Conservation (phyloP, 92 coral and sea anemone species). For the Zoanthus sansibaricus region DNA sequence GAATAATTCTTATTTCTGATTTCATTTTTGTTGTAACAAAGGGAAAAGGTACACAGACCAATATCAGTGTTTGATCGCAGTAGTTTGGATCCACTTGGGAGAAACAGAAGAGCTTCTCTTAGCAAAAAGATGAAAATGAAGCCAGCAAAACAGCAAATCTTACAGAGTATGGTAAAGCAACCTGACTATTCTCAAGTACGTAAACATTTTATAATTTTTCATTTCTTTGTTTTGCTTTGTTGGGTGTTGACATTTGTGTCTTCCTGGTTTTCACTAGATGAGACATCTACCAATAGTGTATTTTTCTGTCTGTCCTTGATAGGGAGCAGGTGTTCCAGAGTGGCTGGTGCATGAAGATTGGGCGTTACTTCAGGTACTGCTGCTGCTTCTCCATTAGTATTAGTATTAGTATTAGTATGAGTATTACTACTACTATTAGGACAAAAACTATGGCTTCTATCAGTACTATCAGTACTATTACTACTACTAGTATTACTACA, state of each 20-base stretch:
- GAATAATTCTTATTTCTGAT: not conserved
- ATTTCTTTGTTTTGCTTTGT: not conserved
- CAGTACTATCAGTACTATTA: not conserved
- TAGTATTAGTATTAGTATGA: no score
- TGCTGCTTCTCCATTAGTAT: not conserved
- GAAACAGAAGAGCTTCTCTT: slow-evolving; percentile 86
- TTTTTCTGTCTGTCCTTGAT: not conserved
- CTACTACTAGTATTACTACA: not conserved
- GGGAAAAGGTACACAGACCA: slow-evolving; percentile 96
- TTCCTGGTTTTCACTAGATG: not conserved
- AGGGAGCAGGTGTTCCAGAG: slow-evolving; percentile 95
- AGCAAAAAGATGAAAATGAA: slow-evolving; percentile 96
- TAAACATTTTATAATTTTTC: not conserved
- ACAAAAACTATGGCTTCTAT: not conserved
- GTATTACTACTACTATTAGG: no score
- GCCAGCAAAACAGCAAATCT: slow-evolving; percentile 78
- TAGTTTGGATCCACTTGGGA: slow-evolving; percentile 92
- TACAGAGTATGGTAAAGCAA: slow-evolving; percentile 81
- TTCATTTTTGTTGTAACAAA: not conserved
- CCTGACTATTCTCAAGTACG: slow-evolving; percentile 87
- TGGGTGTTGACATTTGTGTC: not conserved
- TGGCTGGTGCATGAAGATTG: slow-evolving; percentile 99
- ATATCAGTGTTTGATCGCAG: slow-evolving; percentile 95
- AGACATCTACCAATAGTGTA: not conserved
- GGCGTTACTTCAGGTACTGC: slow-evolving; percentile 93